Conservation (phyloP, 2,113 vertebrate genomes). For the Acanthisitta chloris region DNA sequence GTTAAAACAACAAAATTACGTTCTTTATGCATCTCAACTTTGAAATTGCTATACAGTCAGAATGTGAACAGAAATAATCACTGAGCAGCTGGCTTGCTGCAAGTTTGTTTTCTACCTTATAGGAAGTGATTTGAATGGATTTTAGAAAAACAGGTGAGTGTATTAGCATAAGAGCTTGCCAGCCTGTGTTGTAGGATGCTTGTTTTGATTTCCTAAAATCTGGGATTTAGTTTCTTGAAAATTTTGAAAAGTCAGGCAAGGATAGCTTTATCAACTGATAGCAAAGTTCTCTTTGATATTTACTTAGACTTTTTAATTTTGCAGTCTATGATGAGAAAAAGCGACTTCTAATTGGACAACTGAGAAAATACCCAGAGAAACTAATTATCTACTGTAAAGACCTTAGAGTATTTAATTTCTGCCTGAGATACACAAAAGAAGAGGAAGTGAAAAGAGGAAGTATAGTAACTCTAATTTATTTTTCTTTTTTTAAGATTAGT, state of each 20-base stretch:
- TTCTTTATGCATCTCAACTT: not conserved
- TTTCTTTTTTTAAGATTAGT: not conserved
- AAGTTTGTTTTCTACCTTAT: not conserved
- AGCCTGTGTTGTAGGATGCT: not conserved
- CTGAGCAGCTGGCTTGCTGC: not conserved
- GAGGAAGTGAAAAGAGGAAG: conserved; percentile 87
- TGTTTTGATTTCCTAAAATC: not conserved
- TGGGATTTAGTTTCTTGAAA: not conserved
- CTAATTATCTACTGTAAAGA: conserved; percentile 88
- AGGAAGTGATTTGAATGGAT: not conserved
- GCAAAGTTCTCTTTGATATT: not conserved
- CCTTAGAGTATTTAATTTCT: conserved; percentile 86
- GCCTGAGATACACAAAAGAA: conserved; percentile 84
- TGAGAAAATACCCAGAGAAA: conserved; percentile 84
- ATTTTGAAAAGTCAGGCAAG: not conserved
- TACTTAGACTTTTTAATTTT: not conserved
- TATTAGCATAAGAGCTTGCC: not conserved
- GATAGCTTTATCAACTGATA: not conserved
- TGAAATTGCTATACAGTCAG: not conserved
- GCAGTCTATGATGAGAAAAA: conserved; percentile 89
- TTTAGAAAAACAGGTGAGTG: not conserved
- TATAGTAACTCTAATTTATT: conserved; percentile 3
- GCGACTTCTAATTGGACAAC: conserved; percentile 76
- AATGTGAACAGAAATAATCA: not conserved
- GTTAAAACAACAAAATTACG: not conserved